A percentile compares a stretch with the other conserved stretches of the same genome.
These are phyloP conservation scores for Dryadula phaetusa DNA, from an alignment of 2,888 invertebrate genomes.

Conservation along the genomic window DNA sequence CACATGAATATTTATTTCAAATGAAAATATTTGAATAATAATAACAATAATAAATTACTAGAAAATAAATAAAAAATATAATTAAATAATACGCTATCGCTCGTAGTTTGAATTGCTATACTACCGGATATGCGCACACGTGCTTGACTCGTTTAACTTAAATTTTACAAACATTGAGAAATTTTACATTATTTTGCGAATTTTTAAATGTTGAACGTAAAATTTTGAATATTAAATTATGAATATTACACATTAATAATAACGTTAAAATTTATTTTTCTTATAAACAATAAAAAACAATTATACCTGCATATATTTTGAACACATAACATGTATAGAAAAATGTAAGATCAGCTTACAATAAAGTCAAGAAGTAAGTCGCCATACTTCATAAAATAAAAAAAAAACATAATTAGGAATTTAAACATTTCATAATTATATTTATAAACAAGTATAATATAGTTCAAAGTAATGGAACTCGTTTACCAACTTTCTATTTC, in stretches of 20 bases:
- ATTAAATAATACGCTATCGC: conserved; percentile 33
- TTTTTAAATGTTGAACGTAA: background rate
- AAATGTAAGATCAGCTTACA: background rate
- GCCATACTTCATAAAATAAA: too few relatives aligned
- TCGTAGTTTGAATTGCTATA: conserved; percentile 29
- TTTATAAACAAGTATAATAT: conserved; percentile 11
- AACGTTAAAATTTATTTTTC: too few relatives aligned
- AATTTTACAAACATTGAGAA: conserved; percentile 32
- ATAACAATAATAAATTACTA: too few relatives aligned
- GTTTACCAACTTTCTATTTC: conserved; percentile 38
- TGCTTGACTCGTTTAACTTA: conserved; percentile 37
- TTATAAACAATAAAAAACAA: too few relatives aligned
- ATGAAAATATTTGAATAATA: too few relatives aligned
- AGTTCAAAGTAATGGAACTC: conserved; percentile 22
- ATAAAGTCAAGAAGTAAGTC: background rate
- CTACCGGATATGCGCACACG: conserved; percentile 41
- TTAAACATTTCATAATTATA: conserved; percentile 7
- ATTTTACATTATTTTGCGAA: conserved; percentile 3
- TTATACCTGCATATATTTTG: too few relatives aligned
- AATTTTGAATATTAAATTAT: background rate
- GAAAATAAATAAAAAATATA: too few relatives aligned
- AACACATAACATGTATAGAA: background rate
- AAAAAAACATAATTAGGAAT: background rate
- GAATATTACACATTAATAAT: too few relatives aligned
- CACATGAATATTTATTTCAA: too few relatives aligned